Base-by-base conservation (phyloP, 92 coral and sea anemone species). In the Zoanthus sansibaricus region DNA sequence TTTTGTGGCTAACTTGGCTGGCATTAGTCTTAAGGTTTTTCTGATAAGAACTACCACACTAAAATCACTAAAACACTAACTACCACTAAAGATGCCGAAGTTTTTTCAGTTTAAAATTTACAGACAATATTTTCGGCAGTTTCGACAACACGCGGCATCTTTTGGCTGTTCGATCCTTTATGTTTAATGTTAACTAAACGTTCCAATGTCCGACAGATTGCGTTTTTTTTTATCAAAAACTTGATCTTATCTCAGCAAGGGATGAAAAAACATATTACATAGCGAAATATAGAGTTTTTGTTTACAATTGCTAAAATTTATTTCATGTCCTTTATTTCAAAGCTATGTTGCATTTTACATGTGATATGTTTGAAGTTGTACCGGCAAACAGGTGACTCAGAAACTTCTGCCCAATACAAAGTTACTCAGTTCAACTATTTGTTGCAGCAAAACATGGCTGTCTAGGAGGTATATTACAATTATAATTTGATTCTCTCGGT, bases 21-120 rank as follows among this genome's bases (percentile, higher is more conserved):
- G 58, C 58, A 70, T 20, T 64, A 25, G 44, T 54, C 85, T 20
- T 67, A 66, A 71, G 14, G 74, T 79, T 80, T 67, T 6, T 9
- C 74, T 47, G 85, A 80, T 80, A 80, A 80, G 85, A 18, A 17
- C 13, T 48, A 59, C 13, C 85, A 61, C 73, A 80, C 85, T 80
- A 46, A 49, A 80, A 80, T 62, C 75, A 47, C 85, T 64, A 80
- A 64, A 67, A 67, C 85, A 66, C 85, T 80, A 64, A 66, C 85
- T 80, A 12, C 37, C 17, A 64, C 85, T 80, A 64, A 79, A 45
- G 73, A 46, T 7, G 73, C 59, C 75, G 47, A 80, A 80, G 44
- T n/a, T 30, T 45, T 78, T 61, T 80, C 51, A 64, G 75, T 80
- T 66, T 68, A 15, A 9, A 46, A 37, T 54, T 51, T 56, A 54